These are phyloP conservation scores for Epinephelus coioides DNA, from an alignment of 2,797 vertebrate genomes.

Conservation along the genomic window DNA sequence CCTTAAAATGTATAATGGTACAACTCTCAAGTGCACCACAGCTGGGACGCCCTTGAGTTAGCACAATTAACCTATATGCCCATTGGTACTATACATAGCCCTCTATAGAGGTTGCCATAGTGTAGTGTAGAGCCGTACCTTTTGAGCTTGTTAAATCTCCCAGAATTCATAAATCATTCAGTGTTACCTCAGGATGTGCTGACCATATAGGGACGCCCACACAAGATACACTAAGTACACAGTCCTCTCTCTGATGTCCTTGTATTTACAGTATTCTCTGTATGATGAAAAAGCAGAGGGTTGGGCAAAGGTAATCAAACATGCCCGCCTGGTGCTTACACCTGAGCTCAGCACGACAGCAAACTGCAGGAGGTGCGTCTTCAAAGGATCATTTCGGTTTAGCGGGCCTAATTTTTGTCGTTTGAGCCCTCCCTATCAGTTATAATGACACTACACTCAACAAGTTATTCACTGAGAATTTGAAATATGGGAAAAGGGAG, in stretches of 20 bases:
- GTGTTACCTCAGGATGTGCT: conserved; percentile 58
- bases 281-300: neutral
- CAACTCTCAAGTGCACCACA: conserved; percentile 50
- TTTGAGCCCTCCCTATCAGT: too few relatives aligned
- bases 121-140: conserved; percentile 26
- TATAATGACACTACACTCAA: too few relatives aligned
- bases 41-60: conserved; percentile 65
- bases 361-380: neutral
- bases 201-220: conserved; percentile 48
- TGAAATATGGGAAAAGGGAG: too few relatives aligned
- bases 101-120: conserved; percentile 46
- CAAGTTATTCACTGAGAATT: too few relatives aligned
- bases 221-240: conserved; percentile 23
- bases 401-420: too few relatives aligned
- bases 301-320: conserved; percentile 10
- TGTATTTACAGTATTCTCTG: conserved; percentile 26
- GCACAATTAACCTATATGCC: conserved; percentile 70
- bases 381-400: neutral
- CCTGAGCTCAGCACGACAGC: conserved; percentile 11
- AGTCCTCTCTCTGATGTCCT: conserved; percentile 27
- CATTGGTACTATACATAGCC: conserved; percentile 69
- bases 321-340: neutral
- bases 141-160: conserved; percentile 59
- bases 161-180: conserved; percentile 76
- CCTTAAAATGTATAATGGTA: conserved; percentile 47